Evolutionary conservation across 2,113 vertebrate genomes (phyloP).

Genomic region (Orycteropus afer): DNA sequence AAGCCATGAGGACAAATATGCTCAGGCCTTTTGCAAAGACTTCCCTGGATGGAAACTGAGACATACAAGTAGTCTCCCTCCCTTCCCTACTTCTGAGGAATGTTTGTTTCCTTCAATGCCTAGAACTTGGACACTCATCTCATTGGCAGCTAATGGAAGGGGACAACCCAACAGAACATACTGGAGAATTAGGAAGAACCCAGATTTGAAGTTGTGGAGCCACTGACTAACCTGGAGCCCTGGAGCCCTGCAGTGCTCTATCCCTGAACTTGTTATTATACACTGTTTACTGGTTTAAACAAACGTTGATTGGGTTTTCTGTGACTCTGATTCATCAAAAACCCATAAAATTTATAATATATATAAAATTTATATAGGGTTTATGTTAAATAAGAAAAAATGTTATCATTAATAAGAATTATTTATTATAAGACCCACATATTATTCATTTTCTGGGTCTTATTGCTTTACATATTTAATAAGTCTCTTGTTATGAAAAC

Average conservation of each 20-base stretch:
- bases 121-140: not conserved
- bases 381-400: not conserved
- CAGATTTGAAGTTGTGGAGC: not conserved
- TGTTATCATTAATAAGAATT: not conserved
- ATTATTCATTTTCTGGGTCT: not conserved
- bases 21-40: not conserved
- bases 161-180: not conserved
- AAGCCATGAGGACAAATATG: not conserved
- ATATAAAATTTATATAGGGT: not conserved
- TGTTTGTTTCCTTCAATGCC: not conserved
- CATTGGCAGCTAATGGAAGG: not conserved
- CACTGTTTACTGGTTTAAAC: not conserved
- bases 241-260: accelerated
- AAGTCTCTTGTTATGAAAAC: not conserved
- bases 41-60: not conserved
- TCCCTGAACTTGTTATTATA: not conserved
- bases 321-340: not conserved
- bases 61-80: not conserved
- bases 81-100: not conserved
- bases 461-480: not conserved
- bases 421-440: not conserved
- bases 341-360: too few relatives aligned
- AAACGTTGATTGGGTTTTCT: not conserved
- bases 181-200: not conserved
- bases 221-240: not conserved